phyloP scores from a whole-genome alignment of 2,888 invertebrate species.

The Formica aserva region DNA sequence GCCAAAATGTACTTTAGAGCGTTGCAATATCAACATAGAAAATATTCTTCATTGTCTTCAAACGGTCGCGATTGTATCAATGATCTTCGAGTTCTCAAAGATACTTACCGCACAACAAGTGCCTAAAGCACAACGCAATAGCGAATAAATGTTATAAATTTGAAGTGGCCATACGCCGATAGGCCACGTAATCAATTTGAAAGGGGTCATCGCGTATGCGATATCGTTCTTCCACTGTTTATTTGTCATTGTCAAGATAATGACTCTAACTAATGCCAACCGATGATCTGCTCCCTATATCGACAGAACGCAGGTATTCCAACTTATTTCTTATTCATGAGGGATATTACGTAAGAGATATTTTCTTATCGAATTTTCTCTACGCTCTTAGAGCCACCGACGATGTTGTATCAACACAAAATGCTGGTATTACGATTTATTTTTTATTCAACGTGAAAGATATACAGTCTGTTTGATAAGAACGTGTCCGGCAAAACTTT shows the following conservation, averaged over 20 bases:
- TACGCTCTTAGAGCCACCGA: background rate
- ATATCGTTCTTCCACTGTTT: slow-evolving; percentile 34
- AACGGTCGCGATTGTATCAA: background rate
- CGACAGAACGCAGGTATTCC: background rate
- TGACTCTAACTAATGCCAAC: slow-evolving; percentile 29
- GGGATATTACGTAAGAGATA: background rate
- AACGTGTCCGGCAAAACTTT: background rate
- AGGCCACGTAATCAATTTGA: slow-evolving; percentile 13
- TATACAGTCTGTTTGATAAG: slow-evolving; percentile 1
- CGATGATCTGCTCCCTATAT: background rate
- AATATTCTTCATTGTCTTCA: too few species aligned
- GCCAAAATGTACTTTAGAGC: too few species aligned
- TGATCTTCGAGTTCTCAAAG: background rate
- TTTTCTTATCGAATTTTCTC: background rate
- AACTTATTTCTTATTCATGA: slow-evolving; percentile 21
- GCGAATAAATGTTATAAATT: background rate
- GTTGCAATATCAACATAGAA: background rate
- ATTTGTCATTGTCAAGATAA: slow-evolving; percentile 3
- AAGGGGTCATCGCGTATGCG: slow-evolving; percentile 33
- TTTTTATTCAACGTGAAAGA: background rate
- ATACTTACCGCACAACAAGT: slow-evolving; percentile 7
- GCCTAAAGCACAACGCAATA: slow-evolving; percentile 24
- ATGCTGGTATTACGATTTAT: background rate
- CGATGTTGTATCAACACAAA: background rate
- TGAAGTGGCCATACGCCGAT: background rate